A percentile compares a stretch with the other conserved stretches of the same genome.
phyloP scores from a whole-genome alignment of 2,113 vertebrate species.

The Poeciliopsis turrubarensis region DNA sequence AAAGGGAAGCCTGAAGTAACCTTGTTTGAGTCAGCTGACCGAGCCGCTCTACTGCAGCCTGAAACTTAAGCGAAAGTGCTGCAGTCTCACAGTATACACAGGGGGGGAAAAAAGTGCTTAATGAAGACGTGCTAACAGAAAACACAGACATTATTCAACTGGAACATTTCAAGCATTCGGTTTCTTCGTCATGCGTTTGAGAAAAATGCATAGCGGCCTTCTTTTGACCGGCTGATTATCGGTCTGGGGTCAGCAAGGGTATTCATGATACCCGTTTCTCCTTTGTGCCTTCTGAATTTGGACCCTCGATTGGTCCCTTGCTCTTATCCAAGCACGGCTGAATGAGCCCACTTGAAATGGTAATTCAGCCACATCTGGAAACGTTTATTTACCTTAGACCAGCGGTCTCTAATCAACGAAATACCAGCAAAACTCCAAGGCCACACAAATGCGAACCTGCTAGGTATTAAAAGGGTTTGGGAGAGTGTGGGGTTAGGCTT shows the following conservation, averaged over 20 bases:
- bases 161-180: neutral
- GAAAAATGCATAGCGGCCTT: neutral
- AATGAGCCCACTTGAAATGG: constrained; percentile 52
- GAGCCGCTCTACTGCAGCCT: too few relatives aligned
- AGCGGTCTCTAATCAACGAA: constrained; percentile 68
- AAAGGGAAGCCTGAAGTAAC: too few relatives aligned
- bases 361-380: constrained; percentile 67
- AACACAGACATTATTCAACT: neutral
- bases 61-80: too few relatives aligned
- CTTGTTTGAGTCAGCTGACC: too few relatives aligned
- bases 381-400: constrained; percentile 66
- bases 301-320: constrained; percentile 25
- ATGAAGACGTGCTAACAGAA: neutral
- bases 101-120: too few relatives aligned
- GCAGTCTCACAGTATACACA: too few relatives aligned
- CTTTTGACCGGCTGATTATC: neutral
- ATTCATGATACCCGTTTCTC: neutral
- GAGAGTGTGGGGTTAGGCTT: neutral
- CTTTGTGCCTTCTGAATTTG: constrained; percentile 12
- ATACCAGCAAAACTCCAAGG: constrained; percentile 35
- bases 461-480: neutral
- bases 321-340: constrained; percentile 6
- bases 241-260: neutral
- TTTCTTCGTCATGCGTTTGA: neutral
- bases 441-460: constrained; percentile 46